phyloP scores from a whole-genome alignment of 2,113 vertebrate genomes.

The Upupa epops region DNA sequence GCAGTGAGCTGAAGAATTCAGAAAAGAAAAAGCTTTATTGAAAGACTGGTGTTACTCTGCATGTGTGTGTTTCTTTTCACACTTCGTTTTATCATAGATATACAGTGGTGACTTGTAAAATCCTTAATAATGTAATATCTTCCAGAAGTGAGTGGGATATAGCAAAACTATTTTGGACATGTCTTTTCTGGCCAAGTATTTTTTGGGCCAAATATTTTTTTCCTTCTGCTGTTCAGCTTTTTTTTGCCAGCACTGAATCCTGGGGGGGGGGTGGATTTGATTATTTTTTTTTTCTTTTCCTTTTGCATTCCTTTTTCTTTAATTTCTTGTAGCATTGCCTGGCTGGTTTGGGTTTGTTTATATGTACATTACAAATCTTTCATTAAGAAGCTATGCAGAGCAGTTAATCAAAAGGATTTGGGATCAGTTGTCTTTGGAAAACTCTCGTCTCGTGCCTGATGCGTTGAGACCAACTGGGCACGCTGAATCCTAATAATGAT shows the following conservation, averaged over 20 bases:
- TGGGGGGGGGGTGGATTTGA: background rate
- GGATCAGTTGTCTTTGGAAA: slow-evolving; percentile 19
- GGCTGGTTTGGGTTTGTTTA: slow-evolving; percentile 6
- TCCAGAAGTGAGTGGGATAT: slow-evolving; percentile 12
- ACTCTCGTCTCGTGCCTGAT: background rate
- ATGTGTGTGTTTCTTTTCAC: background rate
- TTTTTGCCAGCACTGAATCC: background rate
- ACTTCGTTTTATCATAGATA: background rate
- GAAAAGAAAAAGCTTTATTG: background rate
- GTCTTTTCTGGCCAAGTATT: slow-evolving; percentile 6
- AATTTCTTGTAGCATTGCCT: background rate
- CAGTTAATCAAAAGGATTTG: slow-evolving; percentile 42
- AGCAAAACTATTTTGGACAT: background rate
- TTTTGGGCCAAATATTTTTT: background rate
- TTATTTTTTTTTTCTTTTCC: background rate
- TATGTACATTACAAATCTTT: background rate
- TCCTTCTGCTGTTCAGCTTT: background rate
- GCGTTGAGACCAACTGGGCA: background rate
- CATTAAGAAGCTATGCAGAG: background rate
- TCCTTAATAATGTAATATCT: slow-evolving; percentile 12
- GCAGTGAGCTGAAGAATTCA: background rate
- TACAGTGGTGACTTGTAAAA: slow-evolving; percentile 23
- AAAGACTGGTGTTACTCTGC: background rate
- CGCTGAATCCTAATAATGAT: background rate
- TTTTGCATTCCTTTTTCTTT: background rate